phyloP scores from a whole-genome alignment of 2,888 invertebrate species.

The Torymus auratus region DNA sequence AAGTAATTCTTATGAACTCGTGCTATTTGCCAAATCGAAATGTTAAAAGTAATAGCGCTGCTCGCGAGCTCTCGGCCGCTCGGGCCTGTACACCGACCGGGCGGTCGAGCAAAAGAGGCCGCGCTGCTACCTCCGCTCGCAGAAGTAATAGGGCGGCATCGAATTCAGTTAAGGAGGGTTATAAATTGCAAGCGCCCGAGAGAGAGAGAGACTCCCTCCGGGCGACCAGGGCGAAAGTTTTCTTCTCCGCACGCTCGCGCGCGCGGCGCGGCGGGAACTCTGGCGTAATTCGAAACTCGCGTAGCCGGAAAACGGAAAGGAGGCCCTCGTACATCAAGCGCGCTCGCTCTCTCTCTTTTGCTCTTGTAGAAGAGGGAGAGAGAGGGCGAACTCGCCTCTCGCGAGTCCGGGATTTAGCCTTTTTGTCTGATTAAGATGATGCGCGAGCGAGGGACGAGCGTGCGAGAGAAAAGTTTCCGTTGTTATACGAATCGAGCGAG shows the following conservation, averaged over 20 bases:
- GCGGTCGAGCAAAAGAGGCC: constrained; percentile 33
- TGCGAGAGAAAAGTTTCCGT: constrained; percentile 44
- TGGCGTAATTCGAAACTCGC: constrained; percentile 73
- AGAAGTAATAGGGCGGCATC: constrained; percentile 67
- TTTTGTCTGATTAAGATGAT: constrained; percentile 67
- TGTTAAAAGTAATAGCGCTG: constrained; percentile 42
- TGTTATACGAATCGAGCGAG: constrained; percentile 7
- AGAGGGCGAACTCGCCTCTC: constrained; percentile 19
- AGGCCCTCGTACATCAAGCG: constrained; percentile 69
- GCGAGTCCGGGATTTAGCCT: constrained; percentile 54
- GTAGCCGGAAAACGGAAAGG: constrained; percentile 71
- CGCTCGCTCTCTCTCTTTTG: constrained; percentile 9
- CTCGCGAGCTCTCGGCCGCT: background rate
- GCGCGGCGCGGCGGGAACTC: constrained; percentile 51
- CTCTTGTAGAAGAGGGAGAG: background rate
- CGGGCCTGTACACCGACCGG: background rate
- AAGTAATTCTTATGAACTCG: constrained; percentile 49
- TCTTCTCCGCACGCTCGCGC: constrained; percentile 62
- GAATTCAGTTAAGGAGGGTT: constrained; percentile 72
- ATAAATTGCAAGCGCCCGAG: constrained; percentile 68
- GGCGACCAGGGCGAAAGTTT: constrained; percentile 68
- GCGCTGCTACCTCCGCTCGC: background rate
- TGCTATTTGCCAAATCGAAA: constrained; percentile 55
- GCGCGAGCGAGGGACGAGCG: constrained; percentile 50
- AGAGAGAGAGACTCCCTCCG: constrained; percentile 67